phyloP scores from a whole-genome alignment of 2,888 invertebrate genomes.

The Aphidius colemani region DNA sequence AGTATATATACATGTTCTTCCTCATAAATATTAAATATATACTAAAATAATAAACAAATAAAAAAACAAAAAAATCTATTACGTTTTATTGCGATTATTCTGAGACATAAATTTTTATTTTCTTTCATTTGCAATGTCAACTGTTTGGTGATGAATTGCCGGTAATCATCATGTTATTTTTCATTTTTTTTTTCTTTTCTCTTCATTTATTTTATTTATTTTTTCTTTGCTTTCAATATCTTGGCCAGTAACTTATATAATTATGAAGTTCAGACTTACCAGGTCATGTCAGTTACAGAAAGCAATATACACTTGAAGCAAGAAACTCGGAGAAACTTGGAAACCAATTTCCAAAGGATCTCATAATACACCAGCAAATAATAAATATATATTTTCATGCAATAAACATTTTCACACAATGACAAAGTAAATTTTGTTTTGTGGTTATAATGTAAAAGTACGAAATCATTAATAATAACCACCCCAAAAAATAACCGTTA shows the following conservation, averaged over 20 bases:
- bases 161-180: not conserved
- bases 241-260: too few relatives aligned
- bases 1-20: slow-evolving; percentile 6
- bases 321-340: not conserved
- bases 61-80: slow-evolving; percentile 46
- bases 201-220: not conserved
- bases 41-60: too few relatives aligned
- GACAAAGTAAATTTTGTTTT: too few relatives aligned
- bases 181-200: not conserved
- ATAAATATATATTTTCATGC: too few relatives aligned
- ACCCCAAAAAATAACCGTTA: not conserved
- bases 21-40: not conserved
- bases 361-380: not conserved
- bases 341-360: not conserved
- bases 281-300: too few relatives aligned
- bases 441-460: too few relatives aligned
- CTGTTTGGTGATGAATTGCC: not conserved
- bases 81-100: slow-evolving; percentile 51
- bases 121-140: slow-evolving; percentile 46
- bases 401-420: too few relatives aligned
- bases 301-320: not conserved
- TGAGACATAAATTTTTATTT: slow-evolving; percentile 56
- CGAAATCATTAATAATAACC: too few relatives aligned
- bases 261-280: too few relatives aligned
- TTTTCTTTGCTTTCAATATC: not conserved